Evolutionary conservation across 2,797 vertebrate species (phyloP), one percentile per base, ranked within the genome.

Genomic region (Tapirus indicus): DNA sequence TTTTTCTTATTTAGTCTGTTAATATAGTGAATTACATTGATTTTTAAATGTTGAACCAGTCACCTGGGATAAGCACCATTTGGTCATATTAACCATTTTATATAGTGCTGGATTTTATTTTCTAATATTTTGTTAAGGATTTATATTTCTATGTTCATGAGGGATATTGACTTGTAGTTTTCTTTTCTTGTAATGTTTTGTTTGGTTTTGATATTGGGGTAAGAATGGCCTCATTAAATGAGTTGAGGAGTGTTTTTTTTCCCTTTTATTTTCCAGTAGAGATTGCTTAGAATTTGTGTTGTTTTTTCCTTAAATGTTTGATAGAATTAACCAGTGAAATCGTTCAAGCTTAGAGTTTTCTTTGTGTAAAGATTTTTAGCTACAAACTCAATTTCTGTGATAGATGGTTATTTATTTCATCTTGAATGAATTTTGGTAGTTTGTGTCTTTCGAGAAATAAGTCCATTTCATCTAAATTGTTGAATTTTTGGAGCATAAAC

Each of bases 251-350:
- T 85, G 6, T 56, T 88, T 79, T 25, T 25, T 92, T 95, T 38
- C 12, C 27, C 4, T 86, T 92, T 52, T 80, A 2, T 89, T 94
- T 97, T 80, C 25, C n/a, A 41, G 7, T 23, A 71, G 6, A 83
- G 23, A 64, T 60, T 69, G 10, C 71, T 79, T 74, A 87, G 35
- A 85, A 95, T 83, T 78, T 75, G 52, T 47, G 52, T 47, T 69
- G 44, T 75, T 93, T 89, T 17, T 83, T 94, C 20, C 21, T 79
- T 80, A 94, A 84, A 87, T 91, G 5, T 89, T 77, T 72, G 38
- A 64, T 92, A 69, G 47, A 75, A 83, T 71, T 71, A 64, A 38
- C 49, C 2, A 6, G 21, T 35, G 20, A 83, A 71, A 54, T 47
- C 71, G 82, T 11, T 5, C 64, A 72, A 58, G 10, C 12, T 41